Base-by-base conservation (phyloP, 2,797 vertebrate genomes). In the Anolis apletophallus region DNA sequence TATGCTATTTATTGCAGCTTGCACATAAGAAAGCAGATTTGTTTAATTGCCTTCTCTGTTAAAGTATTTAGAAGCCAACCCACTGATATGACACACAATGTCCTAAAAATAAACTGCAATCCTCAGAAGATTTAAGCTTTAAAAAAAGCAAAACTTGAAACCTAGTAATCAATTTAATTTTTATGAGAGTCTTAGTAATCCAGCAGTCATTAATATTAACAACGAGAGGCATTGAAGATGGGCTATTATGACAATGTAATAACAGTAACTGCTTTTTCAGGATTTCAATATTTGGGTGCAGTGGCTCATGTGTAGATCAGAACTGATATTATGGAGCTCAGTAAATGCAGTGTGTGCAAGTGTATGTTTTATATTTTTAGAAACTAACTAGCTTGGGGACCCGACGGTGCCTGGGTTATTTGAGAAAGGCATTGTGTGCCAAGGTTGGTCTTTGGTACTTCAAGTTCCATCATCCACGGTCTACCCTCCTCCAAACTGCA, bases 131-230 rank as follows among this genome's bases (percentile, higher is more conserved):
- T 69, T 86, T 87, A 84, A 84, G 72, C 17, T 57, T 57, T 57
- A 17, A 3, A 32, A 7, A 69, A 87, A 85, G 84, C 77, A 0
- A 69, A 7, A 7, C 46, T 46, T 46, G 1, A 46, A n/a, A 67
- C 12, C 29, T 29, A n/a, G 9, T 67, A n/a, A 74, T 84, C 89
- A 91, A 87, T 50, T 16, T 23, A 64, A 16, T 73, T 89, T n/a
- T 32, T 83, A 64, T 89, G 84, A 89, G 88, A 92, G 88, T 67
- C 19, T 59, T 82, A 19, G 5, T 57, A 54, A 85, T 55, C 59
- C 72, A 87, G 34, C 14, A 23, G 11, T 78, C 89, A 80, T 81
- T 90, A 79, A 80, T 87, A 85, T 84, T 92, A 40, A 83, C 85
- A 52, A 10, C 71, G 19, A 23, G 71, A 61, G 87, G 82, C 87